A percentile compares a stretch with the other conserved stretches of the same genome.
These are phyloP conservation scores for Poecilia wingei DNA, from an alignment of 2,797 vertebrate species.

Conservation along the genomic window DNA sequence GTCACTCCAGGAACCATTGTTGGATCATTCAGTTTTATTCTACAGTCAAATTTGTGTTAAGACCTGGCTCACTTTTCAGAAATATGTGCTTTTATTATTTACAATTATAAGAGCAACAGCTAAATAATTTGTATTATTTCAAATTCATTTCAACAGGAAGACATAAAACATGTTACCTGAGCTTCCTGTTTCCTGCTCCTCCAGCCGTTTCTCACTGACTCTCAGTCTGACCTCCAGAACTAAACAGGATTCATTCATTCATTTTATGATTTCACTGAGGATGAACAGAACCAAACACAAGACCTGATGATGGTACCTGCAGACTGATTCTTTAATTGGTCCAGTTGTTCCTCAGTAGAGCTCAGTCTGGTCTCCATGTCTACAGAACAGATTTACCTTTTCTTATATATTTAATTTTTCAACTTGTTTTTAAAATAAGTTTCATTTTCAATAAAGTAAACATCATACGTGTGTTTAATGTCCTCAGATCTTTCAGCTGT, in stretches of 20 bases:
- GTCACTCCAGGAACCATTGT: no score
- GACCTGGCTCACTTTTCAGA: not conserved
- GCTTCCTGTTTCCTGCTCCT: slow-evolving; percentile 6
- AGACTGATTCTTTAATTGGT: slow-evolving; percentile 15
- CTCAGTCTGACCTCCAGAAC: slow-evolving; percentile 21
- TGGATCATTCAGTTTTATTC: no score
- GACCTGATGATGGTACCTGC: slow-evolving; percentile 6
- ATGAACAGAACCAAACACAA: not conserved
- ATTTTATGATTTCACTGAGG: not conserved
- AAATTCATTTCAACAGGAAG: no score
- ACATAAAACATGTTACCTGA: slow-evolving; percentile 17
- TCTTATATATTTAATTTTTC: not conserved
- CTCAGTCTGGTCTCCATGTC: slow-evolving; percentile 22
- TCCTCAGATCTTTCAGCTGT: slow-evolving; percentile 21
- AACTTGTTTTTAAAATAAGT: not conserved
- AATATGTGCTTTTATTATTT: not conserved
- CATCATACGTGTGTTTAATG: slow-evolving; percentile 23
- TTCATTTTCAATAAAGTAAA: not conserved
- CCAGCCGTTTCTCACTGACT: slow-evolving; percentile 2
- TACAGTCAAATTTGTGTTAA: not conserved
- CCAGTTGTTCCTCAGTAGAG: slow-evolving; percentile 24
- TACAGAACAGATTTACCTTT: slow-evolving; percentile 4
- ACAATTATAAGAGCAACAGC: not conserved
- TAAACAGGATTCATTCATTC: slow-evolving; percentile 1
- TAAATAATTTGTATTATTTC: not conserved